phyloP scores from a whole-genome alignment of 1,140 invertebrate species.

The Drosophila virilis region DNA sequence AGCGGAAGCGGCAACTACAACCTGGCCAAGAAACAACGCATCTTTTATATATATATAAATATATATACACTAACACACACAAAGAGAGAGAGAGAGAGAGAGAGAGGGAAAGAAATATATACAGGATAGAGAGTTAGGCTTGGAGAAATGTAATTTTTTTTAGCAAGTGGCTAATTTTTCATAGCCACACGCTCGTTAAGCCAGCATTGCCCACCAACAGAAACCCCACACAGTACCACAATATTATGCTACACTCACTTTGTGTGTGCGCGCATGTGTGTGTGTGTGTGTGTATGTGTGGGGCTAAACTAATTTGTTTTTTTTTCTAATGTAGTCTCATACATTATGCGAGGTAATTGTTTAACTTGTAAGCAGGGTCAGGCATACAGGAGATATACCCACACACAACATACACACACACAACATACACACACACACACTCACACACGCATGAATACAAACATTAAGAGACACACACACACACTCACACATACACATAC shows the following conservation, averaged over 20 bases:
- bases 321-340: conserved; percentile 73
- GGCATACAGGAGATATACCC: conserved; percentile 17
- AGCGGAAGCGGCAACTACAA: conserved; percentile 31
- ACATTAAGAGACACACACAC: conserved; percentile 10
- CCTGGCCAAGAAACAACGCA: conserved; percentile 22
- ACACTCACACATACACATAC: conserved; percentile 4
- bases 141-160: conserved; percentile 70
- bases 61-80: conserved; percentile 26
- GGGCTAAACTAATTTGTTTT: conserved; percentile 69
- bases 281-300: conserved; percentile 31
- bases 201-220: conserved; percentile 58
- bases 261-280: conserved; percentile 21
- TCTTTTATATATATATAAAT: conserved; percentile 55
- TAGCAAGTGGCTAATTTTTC: conserved; percentile 81
- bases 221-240: conserved; percentile 28
- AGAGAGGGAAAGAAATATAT: background rate
- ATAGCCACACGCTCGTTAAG: conserved; percentile 77
- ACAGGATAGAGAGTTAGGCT: conserved; percentile 61
- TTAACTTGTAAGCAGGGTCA: conserved; percentile 64
- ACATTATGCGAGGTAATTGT: conserved; percentile 74
- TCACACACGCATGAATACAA: conserved; percentile 17
- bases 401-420: conserved; percentile 24
- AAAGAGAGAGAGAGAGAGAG: conserved; percentile 16
- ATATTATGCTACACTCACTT: conserved; percentile 22
- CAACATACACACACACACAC: background rate